phyloP scores from a whole-genome alignment of 2,797 vertebrate genomes.

The Semaprochilodus insignis region DNA sequence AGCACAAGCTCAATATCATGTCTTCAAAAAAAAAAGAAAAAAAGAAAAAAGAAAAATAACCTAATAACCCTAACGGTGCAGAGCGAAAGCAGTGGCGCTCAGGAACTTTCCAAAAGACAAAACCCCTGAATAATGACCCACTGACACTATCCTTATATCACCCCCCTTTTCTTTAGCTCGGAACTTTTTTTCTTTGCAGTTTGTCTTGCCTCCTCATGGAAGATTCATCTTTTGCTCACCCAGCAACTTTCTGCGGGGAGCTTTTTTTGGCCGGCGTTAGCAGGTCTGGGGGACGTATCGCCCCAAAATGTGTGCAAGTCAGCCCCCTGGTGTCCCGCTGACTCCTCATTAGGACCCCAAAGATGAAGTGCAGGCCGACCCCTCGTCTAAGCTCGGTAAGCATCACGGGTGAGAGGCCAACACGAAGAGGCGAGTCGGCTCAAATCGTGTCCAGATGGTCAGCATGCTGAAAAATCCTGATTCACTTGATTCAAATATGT shows the following conservation, averaged over 20 bases:
- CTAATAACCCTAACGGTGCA: conserved; percentile 10
- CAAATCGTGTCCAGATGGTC: conserved; percentile 55
- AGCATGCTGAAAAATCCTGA: conserved; percentile 12
- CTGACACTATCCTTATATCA: conserved; percentile 42
- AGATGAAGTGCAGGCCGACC: conserved; percentile 47
- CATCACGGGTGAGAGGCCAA: conserved; percentile 33
- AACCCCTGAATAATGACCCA: conserved; percentile 26
- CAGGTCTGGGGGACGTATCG: conserved; percentile 60
- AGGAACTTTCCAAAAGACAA: conserved; percentile 36
- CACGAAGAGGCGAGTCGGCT: conserved; percentile 22
- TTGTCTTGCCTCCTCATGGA: conserved; percentile 23
- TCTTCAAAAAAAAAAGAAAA: neutral
- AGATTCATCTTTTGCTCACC: conserved; percentile 50
- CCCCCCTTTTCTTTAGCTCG: conserved; percentile 32
- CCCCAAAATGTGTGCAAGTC: conserved; percentile 52
- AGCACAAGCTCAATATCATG: conserved; percentile 23
- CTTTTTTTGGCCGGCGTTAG: conserved; percentile 59
- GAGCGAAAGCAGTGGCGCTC: neutral
- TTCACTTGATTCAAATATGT: neutral
- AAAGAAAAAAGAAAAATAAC: too few species aligned
- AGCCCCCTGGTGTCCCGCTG: conserved; percentile 58
- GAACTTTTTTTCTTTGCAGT: conserved; percentile 38
- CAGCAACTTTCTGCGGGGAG: conserved; percentile 50
- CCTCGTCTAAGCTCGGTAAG: conserved; percentile 27
- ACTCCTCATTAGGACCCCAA: conserved; percentile 58